Percentiles rank a stretch among this genome's conserved stretches.
Conservation (phyloP, 1,140 invertebrate genomes). For the Drosophila baimaii region DNA sequence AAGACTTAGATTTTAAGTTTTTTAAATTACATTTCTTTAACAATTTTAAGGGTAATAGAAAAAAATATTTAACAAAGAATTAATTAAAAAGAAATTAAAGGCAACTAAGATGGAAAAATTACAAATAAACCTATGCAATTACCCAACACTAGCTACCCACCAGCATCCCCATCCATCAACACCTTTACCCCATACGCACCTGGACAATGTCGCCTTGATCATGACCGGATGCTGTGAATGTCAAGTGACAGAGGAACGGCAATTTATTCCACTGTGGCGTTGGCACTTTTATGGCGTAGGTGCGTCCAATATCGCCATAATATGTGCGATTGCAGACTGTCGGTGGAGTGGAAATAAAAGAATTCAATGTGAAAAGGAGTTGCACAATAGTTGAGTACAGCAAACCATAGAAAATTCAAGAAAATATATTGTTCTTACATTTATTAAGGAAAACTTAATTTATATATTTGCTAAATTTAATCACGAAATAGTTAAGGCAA, state of each 20-base stretch:
- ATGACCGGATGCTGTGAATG: constrained; percentile 93
- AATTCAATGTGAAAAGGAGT: background rate
- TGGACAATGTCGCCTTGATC: constrained; percentile 93
- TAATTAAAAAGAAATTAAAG: background rate
- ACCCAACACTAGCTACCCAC: background rate
- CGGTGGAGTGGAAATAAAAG: constrained; percentile 3
- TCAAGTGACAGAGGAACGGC: constrained; percentile 94
- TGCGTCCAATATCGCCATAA: constrained; percentile 93
- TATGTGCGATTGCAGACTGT: constrained; percentile 94
- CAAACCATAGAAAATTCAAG: background rate
- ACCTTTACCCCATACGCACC: constrained; percentile 84
- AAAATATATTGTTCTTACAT: background rate
- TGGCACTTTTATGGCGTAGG: constrained; percentile 90
- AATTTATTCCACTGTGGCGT: constrained; percentile 88
- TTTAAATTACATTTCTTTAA: background rate
- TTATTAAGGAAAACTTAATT: background rate
- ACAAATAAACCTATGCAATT: background rate
- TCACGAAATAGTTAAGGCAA: background rate
- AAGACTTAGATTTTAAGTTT: background rate
- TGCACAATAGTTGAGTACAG: background rate
- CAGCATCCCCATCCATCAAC: background rate
- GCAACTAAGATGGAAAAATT: background rate
- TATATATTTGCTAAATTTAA: too few relatives aligned
- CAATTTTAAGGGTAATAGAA: background rate
- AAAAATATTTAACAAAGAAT: background rate